Evolutionary conservation across 1,140 invertebrate genomes (phyloP).

Genomic region (Caenorhabditis inopinata): DNA sequence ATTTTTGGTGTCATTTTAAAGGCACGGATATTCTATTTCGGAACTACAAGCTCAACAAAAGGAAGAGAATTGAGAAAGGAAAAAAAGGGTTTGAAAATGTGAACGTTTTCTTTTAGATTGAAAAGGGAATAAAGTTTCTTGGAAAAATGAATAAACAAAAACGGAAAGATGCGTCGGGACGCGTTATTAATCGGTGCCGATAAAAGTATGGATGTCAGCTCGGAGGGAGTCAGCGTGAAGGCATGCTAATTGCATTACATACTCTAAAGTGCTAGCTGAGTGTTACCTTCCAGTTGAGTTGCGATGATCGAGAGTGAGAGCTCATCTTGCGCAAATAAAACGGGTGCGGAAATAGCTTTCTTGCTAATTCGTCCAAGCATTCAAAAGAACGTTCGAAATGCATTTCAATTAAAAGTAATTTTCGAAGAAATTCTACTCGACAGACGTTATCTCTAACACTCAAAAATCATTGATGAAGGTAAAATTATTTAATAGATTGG

Average conservation of each 20-base stretch:
- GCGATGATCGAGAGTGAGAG: background rate
- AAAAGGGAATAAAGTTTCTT: background rate
- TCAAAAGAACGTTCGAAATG: background rate
- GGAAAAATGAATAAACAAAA: background rate
- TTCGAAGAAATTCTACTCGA: too few species aligned
- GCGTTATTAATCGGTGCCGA: background rate
- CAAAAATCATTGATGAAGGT: too few species aligned
- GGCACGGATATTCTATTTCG: conserved; percentile 23
- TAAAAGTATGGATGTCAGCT: background rate
- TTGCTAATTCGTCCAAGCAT: background rate
- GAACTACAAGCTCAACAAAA: conserved; percentile 14
- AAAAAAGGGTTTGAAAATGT: background rate
- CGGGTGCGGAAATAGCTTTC: background rate
- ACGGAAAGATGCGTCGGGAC: background rate
- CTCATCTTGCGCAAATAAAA: conserved; percentile 2
- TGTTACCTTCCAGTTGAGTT: conserved; percentile 7
- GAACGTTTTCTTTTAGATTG: background rate
- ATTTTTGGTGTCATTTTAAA: conserved; percentile 16
- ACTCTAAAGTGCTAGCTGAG: background rate
- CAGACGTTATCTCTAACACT: too few species aligned
- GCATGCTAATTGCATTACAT: conserved; percentile 3
- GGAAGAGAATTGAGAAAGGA: background rate
- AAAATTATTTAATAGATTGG: too few species aligned
- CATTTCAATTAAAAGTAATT: too few species aligned
- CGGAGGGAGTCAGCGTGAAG: background rate